phyloP scores from a whole-genome alignment of 2,888 invertebrate genomes.

The Dynastes hyllus region DNA sequence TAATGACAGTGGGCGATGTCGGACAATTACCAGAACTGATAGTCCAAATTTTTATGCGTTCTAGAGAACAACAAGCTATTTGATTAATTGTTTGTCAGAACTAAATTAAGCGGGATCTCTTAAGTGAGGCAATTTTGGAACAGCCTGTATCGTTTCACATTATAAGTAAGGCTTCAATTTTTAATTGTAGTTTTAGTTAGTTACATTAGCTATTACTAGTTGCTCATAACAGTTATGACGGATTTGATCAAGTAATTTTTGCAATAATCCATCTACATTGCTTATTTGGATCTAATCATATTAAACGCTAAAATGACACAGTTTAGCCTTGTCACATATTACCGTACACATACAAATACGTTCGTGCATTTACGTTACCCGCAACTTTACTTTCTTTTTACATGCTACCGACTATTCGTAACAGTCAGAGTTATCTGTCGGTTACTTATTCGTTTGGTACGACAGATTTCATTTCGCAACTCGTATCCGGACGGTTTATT shows the following conservation, averaged over 20 bases:
- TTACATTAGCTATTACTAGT: too few relatives aligned
- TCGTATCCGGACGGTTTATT: conserved; percentile 41
- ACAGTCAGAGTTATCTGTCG: conserved; percentile 25
- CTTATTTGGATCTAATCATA: not conserved
- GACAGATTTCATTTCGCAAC: conserved; percentile 42
- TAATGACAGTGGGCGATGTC: too few relatives aligned
- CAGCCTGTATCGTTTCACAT: too few relatives aligned
- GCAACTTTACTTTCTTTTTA: conserved; percentile 43
- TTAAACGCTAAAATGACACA: conserved; percentile 20
- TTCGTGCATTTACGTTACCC: conserved; percentile 7
- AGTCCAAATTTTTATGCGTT: too few relatives aligned
- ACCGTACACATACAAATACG: conserved; percentile 11
- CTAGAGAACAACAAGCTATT: too few relatives aligned
- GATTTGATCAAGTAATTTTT: not conserved
- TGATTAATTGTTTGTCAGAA: too few relatives aligned
- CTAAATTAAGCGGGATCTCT: too few relatives aligned
- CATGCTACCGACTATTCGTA: conserved; percentile 36
- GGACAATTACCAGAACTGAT: too few relatives aligned
- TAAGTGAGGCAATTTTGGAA: too few relatives aligned
- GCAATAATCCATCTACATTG: not conserved
- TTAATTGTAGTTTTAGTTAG: too few relatives aligned
- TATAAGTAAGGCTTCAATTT: too few relatives aligned
- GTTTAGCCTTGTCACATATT: conserved; percentile 36
- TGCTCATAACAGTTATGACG: not conserved
- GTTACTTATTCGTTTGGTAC: conserved; percentile 19